Conservation (phyloP, 2,888 invertebrate genomes). For the Kuschelorhynchus macadamiae region DNA sequence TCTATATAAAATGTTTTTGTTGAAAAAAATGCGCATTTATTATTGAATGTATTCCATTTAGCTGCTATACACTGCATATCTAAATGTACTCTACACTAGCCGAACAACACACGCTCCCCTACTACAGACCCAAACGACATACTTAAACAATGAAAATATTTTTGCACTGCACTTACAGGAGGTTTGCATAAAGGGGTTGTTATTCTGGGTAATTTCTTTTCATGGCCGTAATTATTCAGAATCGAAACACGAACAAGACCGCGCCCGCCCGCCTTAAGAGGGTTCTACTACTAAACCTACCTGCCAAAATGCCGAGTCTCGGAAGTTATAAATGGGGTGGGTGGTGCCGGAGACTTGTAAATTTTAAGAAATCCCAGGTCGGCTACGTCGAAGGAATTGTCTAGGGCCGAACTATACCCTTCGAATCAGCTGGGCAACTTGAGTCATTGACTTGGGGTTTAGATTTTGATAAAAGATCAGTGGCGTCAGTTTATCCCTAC, state of each 20-base stretch:
- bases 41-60: too few species aligned
- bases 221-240: slow-evolving; percentile 34
- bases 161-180: slow-evolving; percentile 9
- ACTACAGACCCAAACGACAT: slow-evolving; percentile 13
- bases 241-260: slow-evolving; percentile 28
- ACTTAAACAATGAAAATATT: slow-evolving; percentile 17
- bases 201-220: slow-evolving; percentile 32
- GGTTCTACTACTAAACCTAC: slow-evolving; percentile 18
- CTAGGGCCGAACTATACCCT: too few species aligned
- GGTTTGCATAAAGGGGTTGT: slow-evolving; percentile 36
- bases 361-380: slow-evolving; percentile 3
- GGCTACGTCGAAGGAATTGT: not conserved
- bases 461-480: too few species aligned
- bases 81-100: too few species aligned
- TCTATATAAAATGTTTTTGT: too few species aligned
- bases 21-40: too few species aligned
- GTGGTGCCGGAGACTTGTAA: slow-evolving; percentile 16
- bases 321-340: slow-evolving; percentile 22
- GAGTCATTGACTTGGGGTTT: too few species aligned
- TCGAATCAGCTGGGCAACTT: too few species aligned
- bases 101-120: too few species aligned
- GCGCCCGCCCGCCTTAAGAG: too few species aligned
- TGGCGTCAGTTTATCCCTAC: too few species aligned
- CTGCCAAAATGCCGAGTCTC: slow-evolving; percentile 21
- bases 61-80: too few species aligned